Evolutionary conservation across 2,888 invertebrate species (phyloP).

Genomic region (Pachymerium ferrugineum): DNA sequence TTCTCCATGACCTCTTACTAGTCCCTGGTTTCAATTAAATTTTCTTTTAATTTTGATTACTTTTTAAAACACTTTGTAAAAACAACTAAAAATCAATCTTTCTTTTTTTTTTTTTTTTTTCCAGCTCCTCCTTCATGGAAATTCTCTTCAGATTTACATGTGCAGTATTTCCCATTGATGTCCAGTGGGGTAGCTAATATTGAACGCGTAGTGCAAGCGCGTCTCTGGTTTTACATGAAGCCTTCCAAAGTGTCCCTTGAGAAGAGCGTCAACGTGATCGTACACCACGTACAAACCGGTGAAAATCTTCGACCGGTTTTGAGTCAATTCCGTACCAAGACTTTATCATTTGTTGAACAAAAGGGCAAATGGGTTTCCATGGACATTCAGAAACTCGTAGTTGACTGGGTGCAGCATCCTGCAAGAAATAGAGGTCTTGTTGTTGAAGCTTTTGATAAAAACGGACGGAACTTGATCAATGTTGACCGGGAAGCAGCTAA

Average conservation of each 20-base stretch:
- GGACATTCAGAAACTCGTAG: conserved; percentile 67
- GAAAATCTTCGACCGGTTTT: conserved; percentile 32
- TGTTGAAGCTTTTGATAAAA: conserved; percentile 54
- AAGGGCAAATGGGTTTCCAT: conserved; percentile 63
- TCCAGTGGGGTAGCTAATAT: conserved; percentile 62
- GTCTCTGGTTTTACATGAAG: conserved; percentile 63
- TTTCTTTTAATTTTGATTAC: not conserved
- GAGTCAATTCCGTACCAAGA: conserved; percentile 38
- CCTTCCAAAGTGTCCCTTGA: conserved; percentile 30
- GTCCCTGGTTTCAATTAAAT: not conserved
- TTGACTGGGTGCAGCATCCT: conserved; percentile 67
- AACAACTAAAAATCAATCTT: not conserved
- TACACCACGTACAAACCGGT: conserved; percentile 14
- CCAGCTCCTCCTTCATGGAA: conserved; percentile 57
- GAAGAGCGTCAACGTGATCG: not conserved
- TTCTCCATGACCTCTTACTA: not conserved
- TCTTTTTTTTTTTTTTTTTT: conserved; percentile 31
- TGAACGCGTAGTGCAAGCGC: conserved; percentile 59
- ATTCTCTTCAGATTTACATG: conserved; percentile 61
- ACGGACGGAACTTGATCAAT: conserved; percentile 51
- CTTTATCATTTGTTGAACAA: conserved; percentile 47
- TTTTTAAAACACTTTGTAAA: not conserved
- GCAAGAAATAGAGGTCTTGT: conserved; percentile 70
- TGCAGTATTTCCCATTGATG: conserved; percentile 66
- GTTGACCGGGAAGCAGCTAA: conserved; percentile 55